Percentiles rank a stretch among this genome's conserved stretches.
Conservation (phyloP, 1,140 invertebrate genomes). For the Pectinophora gossypiella region DNA sequence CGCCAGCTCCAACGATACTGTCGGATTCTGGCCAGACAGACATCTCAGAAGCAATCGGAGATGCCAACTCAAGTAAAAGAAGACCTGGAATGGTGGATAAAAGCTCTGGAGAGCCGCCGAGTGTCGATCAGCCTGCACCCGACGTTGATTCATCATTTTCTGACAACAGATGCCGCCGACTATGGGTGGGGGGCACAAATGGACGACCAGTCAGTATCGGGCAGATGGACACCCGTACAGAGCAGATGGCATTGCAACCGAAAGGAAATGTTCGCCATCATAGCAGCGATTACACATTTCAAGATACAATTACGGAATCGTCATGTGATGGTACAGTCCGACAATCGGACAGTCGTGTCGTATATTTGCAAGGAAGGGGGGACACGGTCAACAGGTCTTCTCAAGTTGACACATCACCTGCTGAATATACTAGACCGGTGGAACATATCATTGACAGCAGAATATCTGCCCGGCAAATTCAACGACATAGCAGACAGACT, state of each 20-base stretch:
- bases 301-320: background rate
- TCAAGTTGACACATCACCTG: no score
- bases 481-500: constrained; percentile 19
- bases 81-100: constrained; percentile 21
- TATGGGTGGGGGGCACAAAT: constrained; percentile 23
- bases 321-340: background rate
- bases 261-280: constrained; percentile 30
- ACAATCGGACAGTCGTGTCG: background rate
- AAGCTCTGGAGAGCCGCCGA: constrained; percentile 7
- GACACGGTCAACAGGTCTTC: no score
- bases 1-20: constrained; percentile 13
- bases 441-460: background rate
- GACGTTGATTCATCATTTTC: constrained; percentile 13
- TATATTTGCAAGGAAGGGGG: background rate
- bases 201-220: constrained; percentile 9
- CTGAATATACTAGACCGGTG: background rate
- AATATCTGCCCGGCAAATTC: background rate
- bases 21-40: constrained; percentile 9
- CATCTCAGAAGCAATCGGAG: background rate
- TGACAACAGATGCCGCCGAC: constrained; percentile 30
- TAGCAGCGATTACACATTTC: no score
- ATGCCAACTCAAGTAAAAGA: constrained; percentile 1
- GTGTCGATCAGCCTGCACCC: constrained; percentile 5
- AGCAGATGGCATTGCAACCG: constrained; percentile 24
- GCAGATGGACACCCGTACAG: constrained; percentile 17